A percentile compares a stretch with the other conserved stretches of the same genome.
These are phyloP conservation scores for Chironomus riparius DNA, from an alignment of 2,888 invertebrate species.

Conservation along the genomic window DNA sequence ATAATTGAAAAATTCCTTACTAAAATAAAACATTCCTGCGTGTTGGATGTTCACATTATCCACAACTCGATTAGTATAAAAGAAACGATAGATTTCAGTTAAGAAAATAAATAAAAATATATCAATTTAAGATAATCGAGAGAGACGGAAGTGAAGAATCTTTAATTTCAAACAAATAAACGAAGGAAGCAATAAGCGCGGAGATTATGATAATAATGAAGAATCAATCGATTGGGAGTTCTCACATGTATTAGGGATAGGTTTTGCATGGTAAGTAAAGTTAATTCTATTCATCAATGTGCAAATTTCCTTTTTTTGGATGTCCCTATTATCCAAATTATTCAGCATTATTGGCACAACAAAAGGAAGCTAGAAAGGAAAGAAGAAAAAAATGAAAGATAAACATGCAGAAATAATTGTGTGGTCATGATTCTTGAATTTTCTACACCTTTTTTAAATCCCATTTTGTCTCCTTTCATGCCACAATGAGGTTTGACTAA, in stretches of 20 bases:
- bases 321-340: slow-evolving; percentile 8
- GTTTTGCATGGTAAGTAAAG: neutral
- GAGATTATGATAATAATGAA: too few relatives aligned
- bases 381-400: neutral
- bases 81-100: slow-evolving; percentile 7
- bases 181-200: too few relatives aligned
- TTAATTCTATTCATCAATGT: neutral
- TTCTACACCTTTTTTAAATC: neutral
- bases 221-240: neutral
- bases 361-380: neutral
- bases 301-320: neutral
- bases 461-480: neutral
- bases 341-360: neutral
- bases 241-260: neutral
- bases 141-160: neutral
- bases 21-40: too few relatives aligned
- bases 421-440: slow-evolving; percentile 9
- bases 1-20: too few relatives aligned
- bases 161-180: neutral
- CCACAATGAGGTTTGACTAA: slow-evolving; percentile 4
- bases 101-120: slow-evolving; percentile 13
- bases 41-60: too few relatives aligned
- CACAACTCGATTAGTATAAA: too few relatives aligned
- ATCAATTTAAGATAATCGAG: slow-evolving; percentile 2
- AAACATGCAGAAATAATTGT: slow-evolving; percentile 15